A percentile compares a stretch with the other conserved stretches of the same genome.
Evolutionary conservation across 2,113 vertebrate species (phyloP).

Genomic region (Merops nubicus): DNA sequence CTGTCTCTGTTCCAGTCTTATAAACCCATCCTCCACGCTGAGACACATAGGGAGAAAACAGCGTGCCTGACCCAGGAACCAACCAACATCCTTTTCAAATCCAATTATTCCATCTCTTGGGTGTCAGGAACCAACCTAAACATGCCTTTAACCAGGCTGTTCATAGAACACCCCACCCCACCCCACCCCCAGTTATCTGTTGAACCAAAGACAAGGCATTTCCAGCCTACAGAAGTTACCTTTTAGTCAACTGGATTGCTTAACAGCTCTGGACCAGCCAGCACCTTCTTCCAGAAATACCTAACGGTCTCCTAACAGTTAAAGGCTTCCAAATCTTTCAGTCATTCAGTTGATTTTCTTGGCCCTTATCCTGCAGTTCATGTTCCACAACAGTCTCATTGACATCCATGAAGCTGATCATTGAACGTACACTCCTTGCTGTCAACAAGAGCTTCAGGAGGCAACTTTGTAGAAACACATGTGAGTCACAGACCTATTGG

Average conservation of each 20-base stretch:
- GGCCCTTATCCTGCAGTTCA: not conserved
- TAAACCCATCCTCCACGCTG: not conserved
- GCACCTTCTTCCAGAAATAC: not conserved
- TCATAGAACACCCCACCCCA: not conserved
- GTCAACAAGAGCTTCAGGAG: not conserved
- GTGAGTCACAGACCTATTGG: not conserved
- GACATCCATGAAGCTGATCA: not conserved
- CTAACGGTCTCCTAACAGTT: rapidly evolving
- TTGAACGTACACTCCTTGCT: not conserved
- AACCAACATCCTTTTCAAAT: not conserved
- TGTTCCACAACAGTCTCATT: not conserved
- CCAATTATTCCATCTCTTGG: not conserved
- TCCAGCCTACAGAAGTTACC: not conserved
- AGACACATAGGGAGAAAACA: not conserved
- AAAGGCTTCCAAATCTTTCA: not conserved
- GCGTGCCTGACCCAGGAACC: not conserved
- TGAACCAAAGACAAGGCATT: not conserved
- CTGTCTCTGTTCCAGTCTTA: not conserved
- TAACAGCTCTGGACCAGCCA: not conserved
- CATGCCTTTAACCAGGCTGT: rapidly evolving
- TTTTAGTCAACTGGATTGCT: not conserved
- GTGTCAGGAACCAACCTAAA: not conserved
- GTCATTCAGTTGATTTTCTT: not conserved
- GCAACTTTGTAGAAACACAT: not conserved
- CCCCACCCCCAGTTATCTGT: not conserved